Evolutionary conservation across 2,888 invertebrate species (phyloP), one percentile per base, ranked within the genome.

Genomic region (Apodemia duryi): DNA sequence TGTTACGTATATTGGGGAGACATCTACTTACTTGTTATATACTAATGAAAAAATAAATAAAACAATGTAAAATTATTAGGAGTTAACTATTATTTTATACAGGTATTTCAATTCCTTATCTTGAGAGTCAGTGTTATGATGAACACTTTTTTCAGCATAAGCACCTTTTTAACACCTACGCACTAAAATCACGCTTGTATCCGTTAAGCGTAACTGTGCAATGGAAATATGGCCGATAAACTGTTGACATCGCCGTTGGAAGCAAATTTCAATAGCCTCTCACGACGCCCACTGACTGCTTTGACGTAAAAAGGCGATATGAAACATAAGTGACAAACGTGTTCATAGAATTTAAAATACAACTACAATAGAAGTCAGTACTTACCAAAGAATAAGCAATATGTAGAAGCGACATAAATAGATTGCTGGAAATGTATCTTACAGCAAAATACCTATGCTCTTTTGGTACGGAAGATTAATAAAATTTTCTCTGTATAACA

Each of bases 151-250:
- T 43, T 43, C 9, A 13, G 13, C 46, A 32, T 11, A 29, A 57
- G 29, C 52, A 29, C 7, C 32, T 29, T 5, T 57, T 32, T 32
- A 32, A 57, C 54, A 32, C 54, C 54, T 13, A 57, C 54, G 32
- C 54, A 32, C 13, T 13, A 32, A 29, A 54, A 9, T 54, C 54
- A 6, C 29, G 54, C 10, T 29, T 32, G 32, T 10, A 32, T 13
- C 54, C 32, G 54, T 57, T 57, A 57, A 57, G 13, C 29, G 11
- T 57, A 57, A 57, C 54, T 32, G 54, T 57, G 54, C 54, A 57
- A 57, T 57, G 54, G 54, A 57, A 57, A 57, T 57, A 57, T 57
- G 32, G 32, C 57, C 57, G 57, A 57, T 57, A 57, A 57, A 57
- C 57, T 57, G 54, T 29, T 57, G 32, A 57, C 10, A 32, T 57